These are phyloP conservation scores for Periparus ater DNA, from an alignment of 2,797 vertebrate species.

Conservation along the genomic window DNA sequence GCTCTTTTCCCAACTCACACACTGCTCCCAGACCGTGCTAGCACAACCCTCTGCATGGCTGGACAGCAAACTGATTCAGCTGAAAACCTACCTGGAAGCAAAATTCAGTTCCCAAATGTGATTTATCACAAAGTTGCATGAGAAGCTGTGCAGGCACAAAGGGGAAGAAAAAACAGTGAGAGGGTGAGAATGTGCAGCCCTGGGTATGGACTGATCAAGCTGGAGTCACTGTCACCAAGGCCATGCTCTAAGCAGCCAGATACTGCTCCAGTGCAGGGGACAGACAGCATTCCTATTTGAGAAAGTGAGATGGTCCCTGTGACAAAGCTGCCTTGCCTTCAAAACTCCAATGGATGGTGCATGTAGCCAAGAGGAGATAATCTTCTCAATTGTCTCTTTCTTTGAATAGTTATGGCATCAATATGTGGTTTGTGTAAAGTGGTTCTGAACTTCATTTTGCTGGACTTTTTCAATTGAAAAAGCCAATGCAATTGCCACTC, in stretches of 20 bases:
- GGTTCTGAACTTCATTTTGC: neutral
- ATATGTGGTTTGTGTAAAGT: neutral
- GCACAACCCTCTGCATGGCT: neutral
- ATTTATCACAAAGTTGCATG: neutral
- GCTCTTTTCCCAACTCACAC: neutral
- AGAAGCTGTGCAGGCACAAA: neutral
- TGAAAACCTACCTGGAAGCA: neutral
- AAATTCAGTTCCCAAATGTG: neutral
- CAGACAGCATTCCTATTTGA: neutral
- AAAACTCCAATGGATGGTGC: neutral
- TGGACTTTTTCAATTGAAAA: neutral
- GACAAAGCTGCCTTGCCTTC: neutral
- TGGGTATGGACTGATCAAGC: neutral
- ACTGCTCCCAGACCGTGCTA: neutral
- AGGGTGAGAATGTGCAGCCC: neutral
- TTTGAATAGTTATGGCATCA: neutral
- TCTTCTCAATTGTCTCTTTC: neutral
- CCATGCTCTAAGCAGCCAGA: neutral
- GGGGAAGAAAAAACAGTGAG: neutral
- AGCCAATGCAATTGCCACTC: neutral
- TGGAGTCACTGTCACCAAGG: neutral
- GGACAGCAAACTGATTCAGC: neutral
- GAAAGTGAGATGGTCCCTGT: neutral
- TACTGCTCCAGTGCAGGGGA: neutral
- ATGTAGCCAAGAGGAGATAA: neutral